Evolutionary conservation across 2,888 invertebrate genomes (phyloP), one percentile per base, ranked within the genome.

Genomic region (Phaonia tiefii): DNA sequence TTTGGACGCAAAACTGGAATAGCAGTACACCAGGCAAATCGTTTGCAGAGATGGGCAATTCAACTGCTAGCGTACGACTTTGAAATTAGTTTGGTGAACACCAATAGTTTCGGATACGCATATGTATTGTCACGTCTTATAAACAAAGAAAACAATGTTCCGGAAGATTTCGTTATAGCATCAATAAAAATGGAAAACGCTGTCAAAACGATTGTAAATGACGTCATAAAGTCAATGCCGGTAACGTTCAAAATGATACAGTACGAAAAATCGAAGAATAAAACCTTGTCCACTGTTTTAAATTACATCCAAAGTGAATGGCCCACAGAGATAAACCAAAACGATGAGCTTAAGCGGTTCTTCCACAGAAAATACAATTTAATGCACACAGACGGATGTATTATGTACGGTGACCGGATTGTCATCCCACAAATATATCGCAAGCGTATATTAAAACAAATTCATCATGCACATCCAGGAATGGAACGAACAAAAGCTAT

Each of bases 401-500:
- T n/a, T n/a, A 76, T 84, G 75, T 73, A 76, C 11, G 70, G 75
- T 13, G 51, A 83, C 46, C 78, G 79, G 60, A 42, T 83, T n/a
- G 80, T 83, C 60, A 80, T 83, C 65, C 78, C 78, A 17, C 42
- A 60, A 13, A 10, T 79, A 1, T 78, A 72, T 17, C 79, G 79
- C 8, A 82, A 80, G 66, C 22, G 83, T 37, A 66, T 86, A 13
- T 63, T 86, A 31, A 56, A 71, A 39, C 63, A 22, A 60, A 15
- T 83, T 66, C 25, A 46, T 63, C 10, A 15, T 7, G 13, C 82
- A 86, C 8, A 84, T 73, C 73, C 17, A 17, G 73, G 73, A 2
- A 26, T 73, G 0, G 60, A 73, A 22, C 84, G 39, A 80, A 85
- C 67, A 86, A 87, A 87, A 83, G 76, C 85, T 10, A 51, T 86